These are phyloP conservation scores for Pseudolaguvia tuberculata DNA, from an alignment of 2,113 vertebrate species.

Conservation along the genomic window DNA sequence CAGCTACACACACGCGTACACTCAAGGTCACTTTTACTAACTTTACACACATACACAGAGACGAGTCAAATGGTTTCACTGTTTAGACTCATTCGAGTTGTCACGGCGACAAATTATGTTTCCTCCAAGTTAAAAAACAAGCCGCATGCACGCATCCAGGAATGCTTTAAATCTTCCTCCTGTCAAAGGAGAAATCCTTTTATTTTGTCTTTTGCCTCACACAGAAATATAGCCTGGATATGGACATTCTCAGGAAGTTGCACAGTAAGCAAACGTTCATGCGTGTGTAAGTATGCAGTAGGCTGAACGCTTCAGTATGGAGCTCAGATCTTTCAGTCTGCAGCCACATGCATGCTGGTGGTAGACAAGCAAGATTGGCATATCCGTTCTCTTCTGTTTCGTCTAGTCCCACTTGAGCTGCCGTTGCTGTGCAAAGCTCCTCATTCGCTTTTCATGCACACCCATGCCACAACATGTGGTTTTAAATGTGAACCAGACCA, in stretches of 20 bases:
- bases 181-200: conserved; percentile 1
- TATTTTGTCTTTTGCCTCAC: background rate
- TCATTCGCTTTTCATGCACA: conserved; percentile 25
- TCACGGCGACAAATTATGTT: conserved; percentile 35
- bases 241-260: conserved; percentile 11
- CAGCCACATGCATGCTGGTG: background rate
- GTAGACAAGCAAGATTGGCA: conserved; percentile 19
- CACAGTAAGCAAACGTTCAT: background rate
- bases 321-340: conserved; percentile 20
- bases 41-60: conserved; percentile 33
- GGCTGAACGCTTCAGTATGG: background rate
- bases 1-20: conserved; percentile 24
- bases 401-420: conserved; percentile 53
- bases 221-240: background rate
- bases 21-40: conserved; percentile 34
- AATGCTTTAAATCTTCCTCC: conserved; percentile 15
- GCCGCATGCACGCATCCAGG: conserved; percentile 4
- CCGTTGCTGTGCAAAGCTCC: conserved; percentile 64
- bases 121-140: conserved; percentile 17
- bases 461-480: conserved; percentile 77
- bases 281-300: background rate
- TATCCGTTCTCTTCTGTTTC: conserved; percentile 4
- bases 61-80: conserved; percentile 21
- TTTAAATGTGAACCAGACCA: conserved; percentile 93
- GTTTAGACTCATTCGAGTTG: conserved; percentile 20